phyloP scores from a whole-genome alignment of 2,113 vertebrate species.

The Peucedramus taeniatus region DNA sequence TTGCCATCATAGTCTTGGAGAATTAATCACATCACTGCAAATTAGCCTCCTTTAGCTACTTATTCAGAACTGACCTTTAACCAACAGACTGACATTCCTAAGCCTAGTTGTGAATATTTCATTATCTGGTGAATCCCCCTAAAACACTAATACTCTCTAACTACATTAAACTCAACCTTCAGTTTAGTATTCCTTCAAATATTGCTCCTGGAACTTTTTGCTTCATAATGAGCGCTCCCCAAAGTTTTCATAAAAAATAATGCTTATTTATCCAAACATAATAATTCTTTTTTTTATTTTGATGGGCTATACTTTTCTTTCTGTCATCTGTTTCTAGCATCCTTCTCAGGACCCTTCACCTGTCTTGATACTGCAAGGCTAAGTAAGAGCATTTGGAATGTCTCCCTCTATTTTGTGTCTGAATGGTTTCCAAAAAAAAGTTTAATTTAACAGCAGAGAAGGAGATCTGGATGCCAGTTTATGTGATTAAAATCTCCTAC shows the following conservation, averaged over 20 bases:
- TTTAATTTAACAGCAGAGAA: not conserved
- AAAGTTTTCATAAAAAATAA: not conserved
- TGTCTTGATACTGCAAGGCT: not conserved
- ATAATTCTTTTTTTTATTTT: not conserved
- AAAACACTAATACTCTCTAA: not conserved
- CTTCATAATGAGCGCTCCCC: not conserved
- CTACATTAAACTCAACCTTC: not conserved
- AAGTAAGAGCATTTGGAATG: not conserved
- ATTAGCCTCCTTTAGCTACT: not conserved
- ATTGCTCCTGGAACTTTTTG: not conserved
- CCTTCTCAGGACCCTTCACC: not conserved
- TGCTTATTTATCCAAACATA: not conserved
- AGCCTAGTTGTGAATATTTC: not conserved
- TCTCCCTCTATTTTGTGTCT: not conserved
- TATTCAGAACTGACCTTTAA: conserved; percentile 13
- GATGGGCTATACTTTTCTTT: not conserved
- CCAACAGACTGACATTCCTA: not conserved
- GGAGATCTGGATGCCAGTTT: not conserved
- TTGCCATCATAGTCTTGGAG: not conserved
- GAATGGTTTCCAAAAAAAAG: not conserved
- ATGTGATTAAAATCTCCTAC: not conserved
- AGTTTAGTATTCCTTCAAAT: not conserved
- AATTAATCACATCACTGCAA: not conserved
- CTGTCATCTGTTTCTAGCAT: not conserved
- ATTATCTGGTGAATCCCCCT: not conserved